A percentile compares a stretch with the other conserved stretches of the same genome.
These are phyloP conservation scores for Sycophila sp. DNA, from an alignment of 1,140 invertebrate genomes.

Conservation along the genomic window DNA sequence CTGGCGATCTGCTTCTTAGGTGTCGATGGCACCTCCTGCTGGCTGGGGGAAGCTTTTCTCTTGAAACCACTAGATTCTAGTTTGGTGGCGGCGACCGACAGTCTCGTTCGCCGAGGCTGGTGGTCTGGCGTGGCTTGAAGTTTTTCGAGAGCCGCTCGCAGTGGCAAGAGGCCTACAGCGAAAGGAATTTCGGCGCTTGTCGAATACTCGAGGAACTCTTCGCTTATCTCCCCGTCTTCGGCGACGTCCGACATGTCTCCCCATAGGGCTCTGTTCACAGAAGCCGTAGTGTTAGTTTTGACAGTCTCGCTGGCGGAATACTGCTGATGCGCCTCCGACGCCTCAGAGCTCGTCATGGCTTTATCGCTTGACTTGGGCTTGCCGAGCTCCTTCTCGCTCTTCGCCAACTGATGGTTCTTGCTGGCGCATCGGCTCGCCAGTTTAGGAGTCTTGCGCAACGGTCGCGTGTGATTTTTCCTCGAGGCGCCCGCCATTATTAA, in stretches of 20 bases:
- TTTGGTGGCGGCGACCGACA: constrained; percentile 55
- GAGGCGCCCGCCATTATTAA: too few relatives aligned
- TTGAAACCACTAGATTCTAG: constrained; percentile 49
- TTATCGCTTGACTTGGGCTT: constrained; percentile 35
- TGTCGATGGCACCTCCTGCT: constrained; percentile 31
- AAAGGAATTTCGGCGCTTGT: constrained; percentile 63
- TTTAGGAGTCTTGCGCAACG: constrained; percentile 46
- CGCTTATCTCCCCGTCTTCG: constrained; percentile 47
- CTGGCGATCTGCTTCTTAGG: constrained; percentile 43
- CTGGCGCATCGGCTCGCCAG: constrained; percentile 41
- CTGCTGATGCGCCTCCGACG: too few relatives aligned
- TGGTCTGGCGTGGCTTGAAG: constrained; percentile 66
- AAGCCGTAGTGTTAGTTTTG: constrained; percentile 41
- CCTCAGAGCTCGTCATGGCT: too few relatives aligned
- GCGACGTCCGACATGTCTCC: constrained; percentile 62
- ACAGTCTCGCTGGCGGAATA: constrained; percentile 34
- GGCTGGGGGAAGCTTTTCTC: constrained; percentile 46
- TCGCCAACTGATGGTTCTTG: constrained; percentile 28
- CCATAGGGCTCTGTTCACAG: constrained; percentile 60
- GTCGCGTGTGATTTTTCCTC: constrained; percentile 42
- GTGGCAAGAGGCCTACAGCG: constrained; percentile 63
- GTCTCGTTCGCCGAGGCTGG: constrained; percentile 65
- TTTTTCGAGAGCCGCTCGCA: constrained; percentile 63
- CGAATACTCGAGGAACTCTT: constrained; percentile 52
- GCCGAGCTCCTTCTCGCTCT: constrained; percentile 17